phyloP scores from a whole-genome alignment of 2,888 invertebrate species.

The Sphaeridia pumilis region DNA sequence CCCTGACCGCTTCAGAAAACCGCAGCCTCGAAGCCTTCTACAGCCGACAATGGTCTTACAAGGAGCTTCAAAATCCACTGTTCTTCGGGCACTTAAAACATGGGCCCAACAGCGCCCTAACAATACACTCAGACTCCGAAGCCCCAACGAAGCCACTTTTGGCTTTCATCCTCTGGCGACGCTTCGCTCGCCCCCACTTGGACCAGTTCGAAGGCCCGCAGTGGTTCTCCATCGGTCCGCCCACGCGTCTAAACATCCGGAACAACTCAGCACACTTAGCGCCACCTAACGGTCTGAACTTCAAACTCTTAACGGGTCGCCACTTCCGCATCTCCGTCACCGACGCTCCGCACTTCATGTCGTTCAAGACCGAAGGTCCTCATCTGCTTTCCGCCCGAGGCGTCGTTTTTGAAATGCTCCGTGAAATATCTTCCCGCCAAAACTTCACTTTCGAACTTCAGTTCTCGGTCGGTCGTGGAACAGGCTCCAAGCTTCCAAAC shows the following conservation, averaged over 20 bases:
- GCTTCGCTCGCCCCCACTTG: slow-evolving; percentile 6
- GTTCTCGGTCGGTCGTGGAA: slow-evolving; percentile 14
- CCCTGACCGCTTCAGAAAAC: too few species aligned
- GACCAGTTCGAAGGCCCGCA: slow-evolving; percentile 4
- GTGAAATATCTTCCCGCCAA: neutral
- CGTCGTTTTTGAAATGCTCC: slow-evolving; percentile 17
- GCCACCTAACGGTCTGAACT: neutral
- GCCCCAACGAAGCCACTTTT: neutral
- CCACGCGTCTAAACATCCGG: neutral
- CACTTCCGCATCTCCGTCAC: slow-evolving; percentile 13
- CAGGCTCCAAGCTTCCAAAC: slow-evolving; percentile 14
- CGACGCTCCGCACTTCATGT: slow-evolving; percentile 14
- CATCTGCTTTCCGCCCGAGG: slow-evolving; percentile 8
- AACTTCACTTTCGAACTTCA: slow-evolving; percentile 15
- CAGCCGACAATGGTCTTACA: slow-evolving; percentile 6
- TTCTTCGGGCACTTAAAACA: slow-evolving; percentile 9
- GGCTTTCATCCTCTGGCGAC: slow-evolving; percentile 9
- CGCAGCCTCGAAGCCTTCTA: too few species aligned
- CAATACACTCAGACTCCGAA: neutral
- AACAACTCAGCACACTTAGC: neutral
- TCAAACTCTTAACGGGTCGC: neutral
- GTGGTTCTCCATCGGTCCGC: neutral
- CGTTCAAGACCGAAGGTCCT: slow-evolving; percentile 1
- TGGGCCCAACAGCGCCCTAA: slow-evolving; percentile 5
- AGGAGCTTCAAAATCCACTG: slow-evolving; percentile 4